Percentiles rank a stretch among this genome's conserved stretches.
Conservation (phyloP, 2,113 vertebrate genomes). For the Amphilophus citrinellus region DNA sequence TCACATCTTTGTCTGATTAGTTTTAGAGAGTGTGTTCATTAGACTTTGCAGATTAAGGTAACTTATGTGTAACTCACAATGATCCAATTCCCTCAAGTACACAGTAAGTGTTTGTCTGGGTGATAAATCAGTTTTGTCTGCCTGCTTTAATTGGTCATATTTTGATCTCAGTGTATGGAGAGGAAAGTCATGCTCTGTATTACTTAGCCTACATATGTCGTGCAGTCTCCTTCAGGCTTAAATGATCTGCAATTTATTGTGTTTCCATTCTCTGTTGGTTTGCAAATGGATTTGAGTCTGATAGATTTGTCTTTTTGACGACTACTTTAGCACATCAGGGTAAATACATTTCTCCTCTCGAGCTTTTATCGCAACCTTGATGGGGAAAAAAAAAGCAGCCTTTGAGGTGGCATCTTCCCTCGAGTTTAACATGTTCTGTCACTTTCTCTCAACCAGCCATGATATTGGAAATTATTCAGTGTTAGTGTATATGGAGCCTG, state of each 20-base stretch:
- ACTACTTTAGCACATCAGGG: neutral
- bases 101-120: conserved; percentile 44
- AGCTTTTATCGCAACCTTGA: conserved; percentile 2
- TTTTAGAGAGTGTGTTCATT: conserved; percentile 71
- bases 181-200: conserved; percentile 13
- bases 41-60: conserved; percentile 64
- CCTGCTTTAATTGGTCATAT: conserved; percentile 52
- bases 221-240: conserved; percentile 15
- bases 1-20: conserved; percentile 70
- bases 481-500: conserved; percentile 40
- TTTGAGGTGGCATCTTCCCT: neutral
- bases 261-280: conserved; percentile 43
- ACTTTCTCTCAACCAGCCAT: conserved; percentile 46
- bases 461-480: conserved; percentile 70
- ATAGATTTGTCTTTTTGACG: conserved; percentile 41
- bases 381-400: neutral
- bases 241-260: conserved; percentile 31
- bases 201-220: conserved; percentile 2
- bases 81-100: conserved; percentile 42
- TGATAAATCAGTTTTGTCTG: conserved; percentile 70
- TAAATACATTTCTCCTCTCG: conserved; percentile 27
- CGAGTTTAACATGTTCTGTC: conserved; percentile 40
- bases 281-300: conserved; percentile 36
- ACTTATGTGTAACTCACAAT: conserved; percentile 59
- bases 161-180: conserved; percentile 38